Conservation (phyloP, 2,113 vertebrate genomes). For the Nicator chloris region DNA sequence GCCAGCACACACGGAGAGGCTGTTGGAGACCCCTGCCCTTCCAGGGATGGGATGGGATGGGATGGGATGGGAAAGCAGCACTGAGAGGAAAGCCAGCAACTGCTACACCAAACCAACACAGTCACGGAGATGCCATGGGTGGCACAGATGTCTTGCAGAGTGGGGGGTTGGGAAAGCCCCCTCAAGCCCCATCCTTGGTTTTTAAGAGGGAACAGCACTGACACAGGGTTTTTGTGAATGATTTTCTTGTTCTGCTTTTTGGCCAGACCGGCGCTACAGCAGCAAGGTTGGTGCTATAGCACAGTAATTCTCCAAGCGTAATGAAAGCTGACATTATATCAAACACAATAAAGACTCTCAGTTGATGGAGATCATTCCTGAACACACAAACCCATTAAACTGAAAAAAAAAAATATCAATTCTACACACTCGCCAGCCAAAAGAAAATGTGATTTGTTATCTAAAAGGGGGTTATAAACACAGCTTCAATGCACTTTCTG, state of each 20-base stretch:
- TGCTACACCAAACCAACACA: not conserved
- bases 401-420: constrained; percentile 74
- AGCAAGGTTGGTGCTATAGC: constrained; percentile 70
- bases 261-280: constrained; percentile 43
- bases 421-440: constrained; percentile 75
- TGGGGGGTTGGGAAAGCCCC: accelerated
- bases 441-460: constrained; percentile 81
- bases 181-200: not conserved
- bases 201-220: not conserved
- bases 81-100: not conserved
- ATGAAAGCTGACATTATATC: constrained; percentile 99
- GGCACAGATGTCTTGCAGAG: not conserved
- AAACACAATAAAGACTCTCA: constrained; percentile 98
- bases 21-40: not conserved
- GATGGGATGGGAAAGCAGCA: not conserved
- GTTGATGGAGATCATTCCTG: constrained; percentile 96
- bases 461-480: constrained; percentile 79
- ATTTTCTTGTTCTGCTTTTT: constrained; percentile 53
- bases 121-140: accelerated
- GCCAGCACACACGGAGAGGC: not conserved
- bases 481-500: constrained; percentile 74
- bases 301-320: constrained; percentile 80
- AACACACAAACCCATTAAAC: constrained; percentile 86
- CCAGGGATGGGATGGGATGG: not conserved
- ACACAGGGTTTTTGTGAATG: not conserved